Percentiles rank a stretch among this genome's conserved stretches.
Evolutionary conservation across 2,797 vertebrate species (phyloP).

Genomic region (Cyprinella venusta): DNA sequence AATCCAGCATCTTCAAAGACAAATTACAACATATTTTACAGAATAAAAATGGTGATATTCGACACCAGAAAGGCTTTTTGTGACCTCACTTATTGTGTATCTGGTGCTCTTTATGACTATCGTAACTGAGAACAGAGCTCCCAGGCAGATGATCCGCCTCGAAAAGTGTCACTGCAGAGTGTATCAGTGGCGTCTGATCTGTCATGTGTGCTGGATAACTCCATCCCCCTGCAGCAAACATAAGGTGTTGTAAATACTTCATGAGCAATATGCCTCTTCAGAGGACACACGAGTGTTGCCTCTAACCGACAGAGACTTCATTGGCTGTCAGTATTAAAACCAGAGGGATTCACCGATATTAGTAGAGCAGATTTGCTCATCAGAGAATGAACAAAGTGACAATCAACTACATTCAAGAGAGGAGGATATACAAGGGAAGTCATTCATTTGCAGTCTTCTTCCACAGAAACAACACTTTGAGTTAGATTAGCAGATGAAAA

Average conservation of each 20-base stretch:
- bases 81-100: constrained; percentile 12
- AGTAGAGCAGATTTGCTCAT: constrained; percentile 28
- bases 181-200: neutral
- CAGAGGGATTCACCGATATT: constrained; percentile 34
- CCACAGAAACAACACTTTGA: neutral
- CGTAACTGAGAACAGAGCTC: constrained; percentile 3
- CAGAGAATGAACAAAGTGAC: constrained; percentile 28
- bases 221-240: constrained; percentile 28
- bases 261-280: constrained; percentile 49
- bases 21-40: neutral
- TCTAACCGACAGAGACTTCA: constrained; percentile 21
- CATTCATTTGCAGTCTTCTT: neutral
- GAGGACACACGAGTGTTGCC: constrained; percentile 27
- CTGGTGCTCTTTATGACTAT: neutral
- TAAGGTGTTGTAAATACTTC: constrained; percentile 49
- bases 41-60: neutral
- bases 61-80: constrained; percentile 15
- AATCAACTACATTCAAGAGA: constrained; percentile 19
- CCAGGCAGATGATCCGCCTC: neutral
- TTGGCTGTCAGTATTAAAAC: constrained; percentile 21
- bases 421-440: constrained; percentile 9
- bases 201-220: constrained; percentile 20
- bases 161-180: neutral
- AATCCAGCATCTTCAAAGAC: neutral
- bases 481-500: constrained; percentile 28